Percentiles rank a stretch among this genome's conserved stretches.
Evolutionary conservation across 2,797 vertebrate genomes (phyloP).

Genomic region (Calcarius lapponicus): DNA sequence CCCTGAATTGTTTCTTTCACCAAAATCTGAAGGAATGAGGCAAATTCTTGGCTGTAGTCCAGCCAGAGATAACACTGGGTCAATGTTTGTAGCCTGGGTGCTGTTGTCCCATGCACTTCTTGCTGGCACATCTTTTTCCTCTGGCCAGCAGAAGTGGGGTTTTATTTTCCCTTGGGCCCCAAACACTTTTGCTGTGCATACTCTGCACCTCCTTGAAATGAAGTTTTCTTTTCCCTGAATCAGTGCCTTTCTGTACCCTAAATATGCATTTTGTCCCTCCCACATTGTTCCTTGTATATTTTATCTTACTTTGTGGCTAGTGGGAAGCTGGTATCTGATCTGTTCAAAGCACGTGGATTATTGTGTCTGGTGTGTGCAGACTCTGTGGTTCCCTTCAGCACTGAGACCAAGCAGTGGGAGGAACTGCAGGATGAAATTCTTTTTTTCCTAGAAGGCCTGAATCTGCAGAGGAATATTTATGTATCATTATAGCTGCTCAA

Average conservation of each 20-base stretch:
- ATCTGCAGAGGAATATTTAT: background rate
- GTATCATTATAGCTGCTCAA: background rate
- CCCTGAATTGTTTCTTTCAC: constrained; percentile 58
- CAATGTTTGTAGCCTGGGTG: background rate
- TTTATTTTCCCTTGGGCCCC: background rate
- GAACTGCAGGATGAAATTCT: background rate
- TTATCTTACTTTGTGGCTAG: background rate
- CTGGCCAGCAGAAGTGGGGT: background rate
- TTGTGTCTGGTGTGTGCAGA: background rate
- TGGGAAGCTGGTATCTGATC: background rate
- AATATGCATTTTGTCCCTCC: background rate
- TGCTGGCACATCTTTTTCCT: background rate
- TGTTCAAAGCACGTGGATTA: background rate
- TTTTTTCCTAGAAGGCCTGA: background rate
- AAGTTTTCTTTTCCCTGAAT: background rate
- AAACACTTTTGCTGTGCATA: background rate
- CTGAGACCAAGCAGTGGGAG: background rate
- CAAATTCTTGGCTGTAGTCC: constrained; percentile 10
- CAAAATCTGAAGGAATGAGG: constrained; percentile 17
- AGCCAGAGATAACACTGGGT: background rate
- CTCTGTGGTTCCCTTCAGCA: background rate
- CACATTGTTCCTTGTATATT: background rate
- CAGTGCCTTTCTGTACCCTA: background rate
- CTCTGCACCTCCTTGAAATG: background rate
- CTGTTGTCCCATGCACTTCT: background rate